Base-by-base conservation (phyloP, 2,888 invertebrate genomes). In the Lymantria monacha region DNA sequence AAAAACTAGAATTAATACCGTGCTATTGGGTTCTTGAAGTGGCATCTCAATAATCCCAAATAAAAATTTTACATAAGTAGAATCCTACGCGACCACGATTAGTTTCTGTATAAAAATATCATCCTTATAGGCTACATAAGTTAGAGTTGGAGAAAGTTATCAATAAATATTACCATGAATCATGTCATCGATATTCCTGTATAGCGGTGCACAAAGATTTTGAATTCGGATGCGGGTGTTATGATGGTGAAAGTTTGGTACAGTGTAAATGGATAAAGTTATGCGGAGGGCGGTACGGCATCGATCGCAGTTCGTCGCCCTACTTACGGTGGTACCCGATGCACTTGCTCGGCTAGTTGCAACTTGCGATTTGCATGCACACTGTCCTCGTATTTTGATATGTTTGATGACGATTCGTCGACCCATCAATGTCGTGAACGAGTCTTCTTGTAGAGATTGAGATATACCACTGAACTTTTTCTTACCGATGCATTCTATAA, bases 231-330 rank as follows among this genome's bases (percentile, higher is more conserved):
- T 70, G 70, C 70, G 72, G 68, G 73, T 82, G 81, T 82, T 85
- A 79, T 85, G 82, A 85, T 86, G 83, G 84, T 75, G 76, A 81
- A 87, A 86, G 86, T 87, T 87, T 81, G 82, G 22, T 80, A 76
- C 76, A 76, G 79, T 88, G 85, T 81, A 84, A 88, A 88, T 86
- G 89, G 84, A 86, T 87, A 86, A 87, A 89, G 85, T 87, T 87
- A 85, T 81, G 69, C 77, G 68, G 87, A 85, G 86, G 85, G 85
- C 82, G 82, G 81, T 68, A 72, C 77, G 76, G 68, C 84, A 90
- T 90, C 90, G 90, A 89, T 89, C 89, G 87, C 81, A 87, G 90
- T 89, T 90, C 89, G 90, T 87, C 88, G 90, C 79, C 88, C 90
- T 89, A 90, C 88, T 89, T 90, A 87, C 87, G 72, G 74, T 76